Evolutionary conservation across 2,113 vertebrate genomes (phyloP).

Genomic region (Thalassarche chlororhynchos): DNA sequence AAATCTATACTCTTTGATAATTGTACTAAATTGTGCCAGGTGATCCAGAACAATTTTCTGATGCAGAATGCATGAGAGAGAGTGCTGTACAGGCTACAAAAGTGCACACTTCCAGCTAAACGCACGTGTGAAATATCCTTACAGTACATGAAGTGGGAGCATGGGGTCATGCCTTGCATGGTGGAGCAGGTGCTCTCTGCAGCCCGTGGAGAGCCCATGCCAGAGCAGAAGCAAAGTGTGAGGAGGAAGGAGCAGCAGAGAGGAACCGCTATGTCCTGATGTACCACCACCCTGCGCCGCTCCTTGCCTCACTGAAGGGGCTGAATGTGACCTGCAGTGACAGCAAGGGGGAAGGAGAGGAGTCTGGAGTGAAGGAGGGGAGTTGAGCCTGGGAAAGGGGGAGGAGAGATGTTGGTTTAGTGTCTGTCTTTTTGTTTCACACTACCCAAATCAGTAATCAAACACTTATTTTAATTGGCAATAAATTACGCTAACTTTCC

Average conservation of each 20-base stretch:
- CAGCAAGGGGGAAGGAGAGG: background rate
- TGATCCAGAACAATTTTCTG: background rate
- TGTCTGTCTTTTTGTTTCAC: background rate
- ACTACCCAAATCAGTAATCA: background rate
- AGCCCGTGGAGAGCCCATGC: background rate
- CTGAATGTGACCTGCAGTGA: background rate
- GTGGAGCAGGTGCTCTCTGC: background rate
- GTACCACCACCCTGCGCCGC: fast-evolving
- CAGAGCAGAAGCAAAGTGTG: background rate
- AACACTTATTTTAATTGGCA: background rate
- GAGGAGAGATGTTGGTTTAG: background rate
- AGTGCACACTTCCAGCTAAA: background rate
- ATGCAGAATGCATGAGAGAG: background rate
- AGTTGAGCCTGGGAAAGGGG: background rate
- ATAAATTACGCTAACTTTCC: background rate
- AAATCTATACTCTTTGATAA: background rate
- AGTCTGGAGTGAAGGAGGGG: background rate
- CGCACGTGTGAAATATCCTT: background rate
- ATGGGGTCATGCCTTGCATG: fast-evolving
- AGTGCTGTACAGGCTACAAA: background rate
- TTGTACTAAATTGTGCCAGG: background rate
- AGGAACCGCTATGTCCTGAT: background rate
- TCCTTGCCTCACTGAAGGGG: background rate
- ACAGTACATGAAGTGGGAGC: background rate
- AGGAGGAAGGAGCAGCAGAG: background rate